Evolutionary conservation across 2,797 vertebrate genomes (phyloP), one percentile per base, ranked within the genome.

Genomic region (Artibeus jamaicensis): DNA sequence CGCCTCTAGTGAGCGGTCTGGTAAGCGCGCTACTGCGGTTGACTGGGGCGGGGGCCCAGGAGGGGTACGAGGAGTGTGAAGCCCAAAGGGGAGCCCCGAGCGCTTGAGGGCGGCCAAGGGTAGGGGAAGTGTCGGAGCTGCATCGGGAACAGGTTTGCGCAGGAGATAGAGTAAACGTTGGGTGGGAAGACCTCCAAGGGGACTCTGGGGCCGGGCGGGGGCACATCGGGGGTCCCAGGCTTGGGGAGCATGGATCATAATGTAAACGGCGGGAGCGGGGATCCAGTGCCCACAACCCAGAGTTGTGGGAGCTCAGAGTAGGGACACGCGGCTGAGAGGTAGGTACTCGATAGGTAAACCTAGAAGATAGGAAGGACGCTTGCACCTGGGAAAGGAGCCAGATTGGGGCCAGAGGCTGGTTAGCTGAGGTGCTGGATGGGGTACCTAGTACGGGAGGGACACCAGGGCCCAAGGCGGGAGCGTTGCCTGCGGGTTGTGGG

Each of bases 1-100:
- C 42, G n/a, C 55, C 12, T 73, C 87, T 70, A 0, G 26, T 76
- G 73, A 95, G 21, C 91, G 59, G 57, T 96, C 34, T 9, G 91
- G 94, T 96, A 73, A 94, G 94, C 50, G 22, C 9, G 18, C 48
- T 53, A 9, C 44, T 0, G 44, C 11, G 37, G 19, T 42, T 3
- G 3, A 3, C 12, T 9, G 14, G 50, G 14, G 15, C 12, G 67
- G 50, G 34, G 3, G 11, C 14, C 4, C 6, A 15, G 55, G 1
- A 3, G 0, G 57, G 37, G 32, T 15, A 16, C 5, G 19, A 32
- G 21, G 44, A 16, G 50, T 5, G 1, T 2, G 21, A 46, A n/a
- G 32, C 32, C 8, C 39, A 34, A 4, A 5, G 87, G 4, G 53
- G 68, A 7, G 21, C 21, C 3, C 14, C 2, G 42, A 26, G 53